phyloP scores from a whole-genome alignment of 1,140 invertebrate species.

The Leptinotarsa undecemlineata region DNA sequence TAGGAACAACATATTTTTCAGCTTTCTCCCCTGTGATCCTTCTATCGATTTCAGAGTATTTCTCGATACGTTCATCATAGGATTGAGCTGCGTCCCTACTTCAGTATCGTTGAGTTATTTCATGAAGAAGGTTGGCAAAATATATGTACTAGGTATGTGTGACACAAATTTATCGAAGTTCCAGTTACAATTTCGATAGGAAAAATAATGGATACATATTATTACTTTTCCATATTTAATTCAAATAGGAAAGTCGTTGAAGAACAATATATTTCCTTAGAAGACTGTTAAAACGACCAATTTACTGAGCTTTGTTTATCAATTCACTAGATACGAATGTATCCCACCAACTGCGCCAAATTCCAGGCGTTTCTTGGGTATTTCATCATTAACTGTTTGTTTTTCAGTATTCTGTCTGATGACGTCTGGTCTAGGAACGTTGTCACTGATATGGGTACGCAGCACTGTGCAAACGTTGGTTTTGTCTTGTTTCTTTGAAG shows the following conservation, averaged over 20 bases:
- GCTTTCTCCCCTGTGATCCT: constrained; percentile 41
- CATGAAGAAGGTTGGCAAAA: constrained; percentile 62
- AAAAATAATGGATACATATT: too few relatives aligned
- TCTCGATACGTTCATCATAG: constrained; percentile 60
- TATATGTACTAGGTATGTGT: constrained; percentile 57
- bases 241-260: too few relatives aligned
- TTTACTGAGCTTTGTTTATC: too few relatives aligned
- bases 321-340: too few relatives aligned
- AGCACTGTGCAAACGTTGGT: constrained; percentile 60
- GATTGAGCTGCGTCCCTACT: constrained; percentile 60
- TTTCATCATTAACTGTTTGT: too few relatives aligned
- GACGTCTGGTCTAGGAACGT: constrained; percentile 60
- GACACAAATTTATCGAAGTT: background rate
- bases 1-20: constrained; percentile 22
- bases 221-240: too few relatives aligned
- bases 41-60: constrained; percentile 59
- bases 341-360: too few relatives aligned
- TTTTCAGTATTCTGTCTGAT: constrained; percentile 60
- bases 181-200: too few relatives aligned
- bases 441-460: constrained; percentile 61
- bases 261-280: too few relatives aligned
- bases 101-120: constrained; percentile 60
- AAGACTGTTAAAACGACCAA: too few relatives aligned
- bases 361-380: too few relatives aligned
- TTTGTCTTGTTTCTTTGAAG: constrained; percentile 62